A percentile compares a stretch with the other conserved stretches of the same genome.
Evolutionary conservation across 2,797 vertebrate genomes (phyloP).

Genomic region (Eulemur albifrons): DNA sequence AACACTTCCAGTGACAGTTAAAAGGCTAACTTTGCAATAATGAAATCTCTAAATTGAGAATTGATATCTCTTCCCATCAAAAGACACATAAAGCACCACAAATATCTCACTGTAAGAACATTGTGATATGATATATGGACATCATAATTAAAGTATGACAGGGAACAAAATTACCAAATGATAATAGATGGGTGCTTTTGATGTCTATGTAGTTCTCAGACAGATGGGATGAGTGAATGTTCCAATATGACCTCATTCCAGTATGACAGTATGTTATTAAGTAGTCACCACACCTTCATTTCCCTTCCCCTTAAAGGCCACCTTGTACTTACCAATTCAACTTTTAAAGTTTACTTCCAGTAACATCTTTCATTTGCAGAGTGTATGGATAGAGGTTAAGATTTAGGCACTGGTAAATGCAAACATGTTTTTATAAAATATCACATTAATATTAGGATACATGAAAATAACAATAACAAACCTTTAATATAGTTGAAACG

Average conservation of each 20-base stretch:
- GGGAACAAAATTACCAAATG: background rate
- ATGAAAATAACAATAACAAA: background rate
- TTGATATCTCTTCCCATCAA: background rate
- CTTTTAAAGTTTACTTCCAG: background rate
- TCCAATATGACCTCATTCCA: background rate
- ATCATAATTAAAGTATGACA: background rate
- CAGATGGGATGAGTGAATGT: background rate
- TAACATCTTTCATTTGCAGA: background rate
- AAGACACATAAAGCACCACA: background rate
- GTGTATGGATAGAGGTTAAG: background rate
- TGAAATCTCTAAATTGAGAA: background rate
- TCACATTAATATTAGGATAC: background rate
- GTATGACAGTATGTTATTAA: background rate
- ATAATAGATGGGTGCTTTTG: background rate
- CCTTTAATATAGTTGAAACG: background rate
- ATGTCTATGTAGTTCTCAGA: background rate
- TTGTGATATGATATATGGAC: background rate
- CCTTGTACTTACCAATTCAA: background rate
- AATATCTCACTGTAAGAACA: background rate
- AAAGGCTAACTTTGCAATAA: background rate
- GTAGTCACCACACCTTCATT: background rate
- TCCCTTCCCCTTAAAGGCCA: background rate
- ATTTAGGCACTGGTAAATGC: background rate
- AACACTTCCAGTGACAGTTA: background rate
- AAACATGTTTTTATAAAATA: background rate